Evolutionary conservation across 2,797 vertebrate genomes (phyloP).

Genomic region (Babyrousa celebensis): DNA sequence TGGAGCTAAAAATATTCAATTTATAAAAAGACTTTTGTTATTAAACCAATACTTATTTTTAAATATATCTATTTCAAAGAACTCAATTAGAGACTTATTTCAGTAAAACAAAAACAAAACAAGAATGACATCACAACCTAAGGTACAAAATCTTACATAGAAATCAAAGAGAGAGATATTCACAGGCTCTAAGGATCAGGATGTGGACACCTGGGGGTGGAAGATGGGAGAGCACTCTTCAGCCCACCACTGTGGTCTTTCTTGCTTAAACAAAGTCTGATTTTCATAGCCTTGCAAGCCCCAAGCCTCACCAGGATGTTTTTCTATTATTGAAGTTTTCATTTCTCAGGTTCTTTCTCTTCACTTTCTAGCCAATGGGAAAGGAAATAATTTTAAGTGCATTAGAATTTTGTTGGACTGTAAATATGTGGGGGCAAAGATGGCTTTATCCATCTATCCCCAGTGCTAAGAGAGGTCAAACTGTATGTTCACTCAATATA

Average conservation of each 20-base stretch:
- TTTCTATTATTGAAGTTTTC: background rate
- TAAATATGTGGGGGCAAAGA: background rate
- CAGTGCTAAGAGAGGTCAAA: background rate
- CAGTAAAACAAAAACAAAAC: conserved; percentile 56
- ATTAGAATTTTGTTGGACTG: background rate
- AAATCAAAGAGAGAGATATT: background rate
- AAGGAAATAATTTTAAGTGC: background rate
- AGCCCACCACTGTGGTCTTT: background rate
- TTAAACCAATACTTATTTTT: conserved; percentile 84
- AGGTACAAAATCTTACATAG: conserved; percentile 68
- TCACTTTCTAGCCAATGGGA: background rate
- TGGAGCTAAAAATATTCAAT: background rate
- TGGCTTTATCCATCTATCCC: background rate
- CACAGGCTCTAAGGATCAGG: background rate
- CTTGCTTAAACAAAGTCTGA: background rate
- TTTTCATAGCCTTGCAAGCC: background rate
- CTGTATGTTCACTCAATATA: background rate
- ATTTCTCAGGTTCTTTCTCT: background rate
- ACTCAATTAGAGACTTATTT: conserved; percentile 73
- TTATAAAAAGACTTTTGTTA: background rate
- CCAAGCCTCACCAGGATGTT: background rate
- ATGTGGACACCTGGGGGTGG: too few species aligned
- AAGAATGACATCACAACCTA: conserved; percentile 64
- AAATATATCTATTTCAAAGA: conserved; percentile 81
- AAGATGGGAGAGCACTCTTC: too few species aligned